A percentile compares a stretch with the other conserved stretches of the same genome.
Evolutionary conservation across 2,888 invertebrate species (phyloP).

Genomic region (Trissoscelio sp.): DNA sequence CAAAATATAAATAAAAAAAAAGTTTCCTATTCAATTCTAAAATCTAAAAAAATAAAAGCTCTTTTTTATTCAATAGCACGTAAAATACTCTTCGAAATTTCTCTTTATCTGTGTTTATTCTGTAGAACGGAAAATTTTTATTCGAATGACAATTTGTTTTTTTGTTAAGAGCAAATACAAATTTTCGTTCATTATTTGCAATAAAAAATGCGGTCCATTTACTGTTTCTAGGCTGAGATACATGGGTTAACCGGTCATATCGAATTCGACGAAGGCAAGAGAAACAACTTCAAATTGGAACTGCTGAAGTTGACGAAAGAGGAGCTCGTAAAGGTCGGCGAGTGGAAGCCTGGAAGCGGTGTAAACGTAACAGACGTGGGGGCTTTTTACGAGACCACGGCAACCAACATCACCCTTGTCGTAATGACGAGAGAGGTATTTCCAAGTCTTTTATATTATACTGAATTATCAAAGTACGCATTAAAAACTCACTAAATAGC

Average conservation of each 20-base stretch:
- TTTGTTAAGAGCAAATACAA: background rate
- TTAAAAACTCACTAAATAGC: conserved; percentile 13
- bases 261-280: conserved; percentile 92
- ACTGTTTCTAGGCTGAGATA: conserved; percentile 87
- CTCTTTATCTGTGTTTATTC: too few relatives aligned
- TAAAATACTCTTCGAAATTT: too few relatives aligned
- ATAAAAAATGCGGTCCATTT: background rate
- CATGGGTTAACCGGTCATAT: conserved; percentile 95
- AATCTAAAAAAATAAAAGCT: too few relatives aligned
- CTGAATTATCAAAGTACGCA: conserved; percentile 18
- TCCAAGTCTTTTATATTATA: conserved; percentile 13
- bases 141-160: too few relatives aligned
- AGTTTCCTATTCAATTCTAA: too few relatives aligned
- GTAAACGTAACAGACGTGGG: conserved; percentile 93
- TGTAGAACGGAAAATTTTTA: too few relatives aligned
- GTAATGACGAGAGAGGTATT: conserved; percentile 95
- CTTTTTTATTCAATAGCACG: too few relatives aligned
- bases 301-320: conserved; percentile 92
- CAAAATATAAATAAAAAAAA: too few relatives aligned
- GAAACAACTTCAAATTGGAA: conserved; percentile 93
- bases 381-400: conserved; percentile 92
- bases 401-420: conserved; percentile 93
- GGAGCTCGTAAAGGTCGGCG: conserved; percentile 91
- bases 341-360: conserved; percentile 90
- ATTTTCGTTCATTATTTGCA: background rate